phyloP scores from a whole-genome alignment of 2,113 vertebrate species.

The Laterallus jamaicensis region DNA sequence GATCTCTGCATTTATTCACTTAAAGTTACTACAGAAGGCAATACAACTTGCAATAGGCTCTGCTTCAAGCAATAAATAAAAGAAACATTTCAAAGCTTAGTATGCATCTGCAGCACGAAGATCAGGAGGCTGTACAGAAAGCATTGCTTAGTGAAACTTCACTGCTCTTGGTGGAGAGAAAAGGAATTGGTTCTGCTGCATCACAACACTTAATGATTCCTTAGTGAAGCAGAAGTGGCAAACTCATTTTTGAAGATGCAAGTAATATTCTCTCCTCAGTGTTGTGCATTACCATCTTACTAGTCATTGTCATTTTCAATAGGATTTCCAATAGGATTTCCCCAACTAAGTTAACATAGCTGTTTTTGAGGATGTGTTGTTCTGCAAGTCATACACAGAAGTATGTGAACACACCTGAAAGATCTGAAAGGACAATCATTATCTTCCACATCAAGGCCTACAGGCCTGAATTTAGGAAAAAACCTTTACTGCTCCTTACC shows the following conservation, averaged over 20 bases:
- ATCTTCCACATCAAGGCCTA: neutral
- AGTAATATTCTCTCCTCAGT: neutral
- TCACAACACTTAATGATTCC: neutral
- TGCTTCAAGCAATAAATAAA: slow-evolving; percentile 25
- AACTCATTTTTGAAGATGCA: neutral
- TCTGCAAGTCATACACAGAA: neutral
- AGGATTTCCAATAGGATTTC: neutral
- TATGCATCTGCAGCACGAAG: neutral
- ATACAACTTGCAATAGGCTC: neutral
- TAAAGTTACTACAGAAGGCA: slow-evolving; percentile 23
- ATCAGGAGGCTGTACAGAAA: neutral
- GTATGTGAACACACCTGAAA: neutral
- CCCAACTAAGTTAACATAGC: neutral
- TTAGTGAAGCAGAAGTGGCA: neutral
- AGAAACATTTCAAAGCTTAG: neutral
- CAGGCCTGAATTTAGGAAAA: neutral
- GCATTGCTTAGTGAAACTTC: neutral
- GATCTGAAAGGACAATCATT: neutral
- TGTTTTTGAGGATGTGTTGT: neutral
- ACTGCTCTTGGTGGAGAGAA: neutral
- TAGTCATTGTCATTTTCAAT: neutral
- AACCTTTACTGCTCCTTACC: neutral
- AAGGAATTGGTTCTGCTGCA: neutral
- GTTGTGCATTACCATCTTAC: neutral
- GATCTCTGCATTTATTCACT: neutral